Base-by-base conservation (phyloP, 2,113 vertebrate genomes). In the Bungarus multicinctus region DNA sequence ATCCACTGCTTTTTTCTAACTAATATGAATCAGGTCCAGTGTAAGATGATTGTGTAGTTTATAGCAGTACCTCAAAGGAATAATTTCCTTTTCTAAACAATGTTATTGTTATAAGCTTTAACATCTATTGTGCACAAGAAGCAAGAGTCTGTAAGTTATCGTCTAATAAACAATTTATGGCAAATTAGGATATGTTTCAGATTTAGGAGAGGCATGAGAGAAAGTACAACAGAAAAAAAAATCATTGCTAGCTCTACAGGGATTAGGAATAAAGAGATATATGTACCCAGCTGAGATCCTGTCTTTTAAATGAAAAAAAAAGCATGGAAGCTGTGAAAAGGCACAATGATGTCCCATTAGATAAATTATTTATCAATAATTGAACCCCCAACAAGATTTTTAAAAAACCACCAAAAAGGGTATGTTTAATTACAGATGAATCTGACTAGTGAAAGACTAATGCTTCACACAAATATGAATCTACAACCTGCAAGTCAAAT, bases 341-440 rank as follows among this genome's bases (percentile, higher is more conserved):
- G 20, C 27, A 54, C 12, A 0, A 25, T 89, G 69, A 85, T 50
- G 10, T 47, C 89, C 4, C 30, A 2, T 60, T 86, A 39, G 34
- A 93, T 43, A 86, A 20, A 54, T 55, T 69, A 81, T 0, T 58
- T 0, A 1, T 90, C 23, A 55, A 43, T 86, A 18, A 18, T 3
- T 43, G 18, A 57, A 4, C 27, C 0, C 0, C 90, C 74, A 81
- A 54, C 30, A 34, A 87, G 47, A 3, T 92, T 16, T 45, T 16
- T 16, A 45, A 92, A 57, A 92, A 25, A 58, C 5, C 6, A 25
- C 7, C 74, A 43, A 94, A 16, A 60, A 58, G 16, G 89, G 55
- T 50, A 52, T 90, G 54, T 93, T 89, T 69, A 94, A 94, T 92
- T 7, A 53, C 27, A 27, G 10, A 93, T 69, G 89, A 90, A 43